phyloP scores from a whole-genome alignment of 2,888 invertebrate genomes.

The Thumatha senex region DNA sequence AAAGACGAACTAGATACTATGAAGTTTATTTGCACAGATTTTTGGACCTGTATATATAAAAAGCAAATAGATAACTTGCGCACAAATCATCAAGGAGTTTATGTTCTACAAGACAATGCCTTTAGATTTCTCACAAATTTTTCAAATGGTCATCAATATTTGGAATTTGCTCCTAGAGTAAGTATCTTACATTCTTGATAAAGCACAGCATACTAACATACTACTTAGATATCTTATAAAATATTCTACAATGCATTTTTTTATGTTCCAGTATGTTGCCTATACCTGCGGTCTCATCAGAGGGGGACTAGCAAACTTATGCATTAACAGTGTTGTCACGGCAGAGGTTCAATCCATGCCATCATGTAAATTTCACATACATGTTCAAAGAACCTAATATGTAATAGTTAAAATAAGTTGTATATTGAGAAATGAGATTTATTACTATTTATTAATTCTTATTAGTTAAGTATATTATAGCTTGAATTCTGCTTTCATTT shows the following conservation, averaged over 20 bases:
- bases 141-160: conserved; percentile 94
- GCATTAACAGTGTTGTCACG: conserved; percentile 96
- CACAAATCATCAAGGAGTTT: conserved; percentile 99
- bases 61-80: conserved; percentile 99
- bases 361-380: conserved; percentile 95
- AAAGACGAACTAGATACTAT: conserved; percentile 99
- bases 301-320: conserved; percentile 97
- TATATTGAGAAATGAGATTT: background rate
- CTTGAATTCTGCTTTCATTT: no score
- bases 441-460: no score
- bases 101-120: conserved; percentile 97
- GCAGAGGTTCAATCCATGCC: conserved; percentile 97
- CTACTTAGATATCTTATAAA: background rate
- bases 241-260: background rate
- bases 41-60: conserved; percentile 98
- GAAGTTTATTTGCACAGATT: conserved; percentile 99
- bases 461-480: no score
- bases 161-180: conserved; percentile 95
- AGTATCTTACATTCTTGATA: conserved; percentile 23
- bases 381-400: conserved; percentile 86
- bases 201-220: background rate
- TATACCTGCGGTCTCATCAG: conserved; percentile 98
- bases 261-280: conserved; percentile 89
- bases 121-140: conserved; percentile 95
- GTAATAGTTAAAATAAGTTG: background rate